These are phyloP conservation scores for Eulemur coronatus DNA, from an alignment of 2,797 vertebrate genomes.

Conservation along the genomic window DNA sequence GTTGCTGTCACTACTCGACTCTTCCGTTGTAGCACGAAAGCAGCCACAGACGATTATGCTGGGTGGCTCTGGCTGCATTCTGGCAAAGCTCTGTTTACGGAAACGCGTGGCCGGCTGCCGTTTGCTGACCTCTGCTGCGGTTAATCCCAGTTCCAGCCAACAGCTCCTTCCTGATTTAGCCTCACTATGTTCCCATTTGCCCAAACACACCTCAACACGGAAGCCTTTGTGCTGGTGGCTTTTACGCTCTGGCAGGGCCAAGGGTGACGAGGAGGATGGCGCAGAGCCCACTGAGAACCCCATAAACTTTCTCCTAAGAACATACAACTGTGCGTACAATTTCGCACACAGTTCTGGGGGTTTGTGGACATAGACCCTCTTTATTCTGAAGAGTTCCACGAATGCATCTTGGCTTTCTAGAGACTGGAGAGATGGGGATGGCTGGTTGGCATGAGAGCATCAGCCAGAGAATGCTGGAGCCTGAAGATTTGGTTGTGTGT, in stretches of 20 bases:
- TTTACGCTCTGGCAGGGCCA: neutral
- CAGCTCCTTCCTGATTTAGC: neutral
- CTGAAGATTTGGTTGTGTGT: neutral
- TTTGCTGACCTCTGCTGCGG: too few species aligned
- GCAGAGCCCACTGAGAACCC: fast-evolving
- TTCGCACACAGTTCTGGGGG: neutral
- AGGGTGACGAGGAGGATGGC: neutral
- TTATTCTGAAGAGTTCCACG: neutral
- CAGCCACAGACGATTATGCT: neutral
- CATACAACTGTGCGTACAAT: neutral
- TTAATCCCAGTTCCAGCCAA: too few species aligned
- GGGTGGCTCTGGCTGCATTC: too few species aligned
- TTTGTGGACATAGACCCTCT: neutral
- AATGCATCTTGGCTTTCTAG: neutral
- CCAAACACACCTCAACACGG: neutral
- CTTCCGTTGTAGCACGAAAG: neutral
- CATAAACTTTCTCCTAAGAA: neutral
- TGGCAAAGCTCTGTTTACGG: neutral
- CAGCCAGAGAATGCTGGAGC: neutral
- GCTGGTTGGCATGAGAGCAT: neutral
- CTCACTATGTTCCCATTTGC: neutral
- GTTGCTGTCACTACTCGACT: neutral
- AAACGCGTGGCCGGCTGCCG: fast-evolving
- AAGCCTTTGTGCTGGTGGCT: neutral
- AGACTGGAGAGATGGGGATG: neutral